These are phyloP conservation scores for Apostichopus leukothele DNA, from an alignment of 53 echinoderm and acorn worm genomes.

Conservation along the genomic window DNA sequence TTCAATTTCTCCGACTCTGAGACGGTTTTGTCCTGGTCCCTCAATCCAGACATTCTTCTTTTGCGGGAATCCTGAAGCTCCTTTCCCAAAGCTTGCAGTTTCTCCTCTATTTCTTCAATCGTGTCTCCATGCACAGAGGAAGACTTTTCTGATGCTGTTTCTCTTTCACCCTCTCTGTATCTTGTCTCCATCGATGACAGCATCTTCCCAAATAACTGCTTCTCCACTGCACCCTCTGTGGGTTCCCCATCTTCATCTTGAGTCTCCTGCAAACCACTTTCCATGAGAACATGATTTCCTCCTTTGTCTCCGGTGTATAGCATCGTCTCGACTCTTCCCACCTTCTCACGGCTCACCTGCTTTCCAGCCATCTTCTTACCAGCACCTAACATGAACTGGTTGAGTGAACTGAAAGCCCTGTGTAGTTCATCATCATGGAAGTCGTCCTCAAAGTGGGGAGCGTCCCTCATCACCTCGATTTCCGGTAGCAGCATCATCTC, in stretches of 20 bases:
- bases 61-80: slow-evolving; percentile 18
- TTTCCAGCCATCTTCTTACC: not conserved
- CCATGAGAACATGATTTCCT: not conserved
- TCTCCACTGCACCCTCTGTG: not conserved
- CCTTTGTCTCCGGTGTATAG: not conserved
- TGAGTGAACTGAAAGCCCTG: not conserved
- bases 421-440: not conserved
- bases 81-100: slow-evolving; percentile 36
- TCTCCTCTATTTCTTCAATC: slow-evolving; percentile 17
- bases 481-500: not conserved
- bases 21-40: not conserved
- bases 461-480: slow-evolving; percentile 36
- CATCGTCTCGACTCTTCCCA: not conserved
- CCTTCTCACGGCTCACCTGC: not conserved
- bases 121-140: slow-evolving; percentile 7
- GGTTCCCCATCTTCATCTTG: not conserved
- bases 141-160: slow-evolving; percentile 7
- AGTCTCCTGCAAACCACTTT: not conserved
- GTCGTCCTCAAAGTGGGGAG: not conserved
- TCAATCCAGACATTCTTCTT: not conserved
- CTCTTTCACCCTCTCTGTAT: not conserved
- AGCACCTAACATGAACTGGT: not conserved
- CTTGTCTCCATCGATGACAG: not conserved
- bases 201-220: not conserved
- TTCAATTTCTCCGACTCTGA: not conserved